Percentiles rank a stretch among this genome's conserved stretches.
phyloP scores from a whole-genome alignment of 2,113 vertebrate species.

The Oncorhynchus kisutch region DNA sequence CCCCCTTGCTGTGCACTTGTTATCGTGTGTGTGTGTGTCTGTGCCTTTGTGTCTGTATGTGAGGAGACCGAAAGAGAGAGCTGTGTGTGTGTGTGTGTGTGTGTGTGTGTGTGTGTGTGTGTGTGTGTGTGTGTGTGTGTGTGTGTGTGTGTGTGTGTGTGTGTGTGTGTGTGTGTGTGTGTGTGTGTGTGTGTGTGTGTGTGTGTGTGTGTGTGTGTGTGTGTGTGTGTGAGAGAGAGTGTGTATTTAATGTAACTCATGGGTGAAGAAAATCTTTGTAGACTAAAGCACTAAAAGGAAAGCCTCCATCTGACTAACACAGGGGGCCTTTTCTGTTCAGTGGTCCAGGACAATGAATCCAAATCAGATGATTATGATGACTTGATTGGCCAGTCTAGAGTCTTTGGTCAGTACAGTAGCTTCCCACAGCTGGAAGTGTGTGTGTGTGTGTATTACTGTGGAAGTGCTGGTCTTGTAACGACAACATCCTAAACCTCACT shows the following conservation, averaged over 20 bases:
- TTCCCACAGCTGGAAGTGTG: not conserved
- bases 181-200: too few relatives aligned
- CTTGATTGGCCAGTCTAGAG: constrained; percentile 11
- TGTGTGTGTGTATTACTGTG: not conserved
- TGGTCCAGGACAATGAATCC: constrained; percentile 33
- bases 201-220: too few relatives aligned
- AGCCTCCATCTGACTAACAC: constrained; percentile 17
- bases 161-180: not conserved
- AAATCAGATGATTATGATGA: constrained; percentile 29
- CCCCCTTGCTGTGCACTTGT: not conserved
- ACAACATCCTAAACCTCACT: not conserved
- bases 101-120: not conserved
- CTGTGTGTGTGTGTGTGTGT: not conserved
- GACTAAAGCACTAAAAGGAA: constrained; percentile 13
- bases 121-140: not conserved
- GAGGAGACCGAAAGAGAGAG: too few relatives aligned
- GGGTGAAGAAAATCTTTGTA: constrained; percentile 26
- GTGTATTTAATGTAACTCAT: not conserved
- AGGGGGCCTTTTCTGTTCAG: constrained; percentile 31
- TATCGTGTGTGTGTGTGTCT: not conserved
- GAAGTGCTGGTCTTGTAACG: not conserved
- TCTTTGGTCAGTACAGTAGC: not conserved
- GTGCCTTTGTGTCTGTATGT: too few relatives aligned
- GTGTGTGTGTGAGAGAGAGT: not conserved
- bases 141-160: too few relatives aligned